phyloP scores from a whole-genome alignment of 2,113 vertebrate species.

The Pteropus alecto region DNA sequence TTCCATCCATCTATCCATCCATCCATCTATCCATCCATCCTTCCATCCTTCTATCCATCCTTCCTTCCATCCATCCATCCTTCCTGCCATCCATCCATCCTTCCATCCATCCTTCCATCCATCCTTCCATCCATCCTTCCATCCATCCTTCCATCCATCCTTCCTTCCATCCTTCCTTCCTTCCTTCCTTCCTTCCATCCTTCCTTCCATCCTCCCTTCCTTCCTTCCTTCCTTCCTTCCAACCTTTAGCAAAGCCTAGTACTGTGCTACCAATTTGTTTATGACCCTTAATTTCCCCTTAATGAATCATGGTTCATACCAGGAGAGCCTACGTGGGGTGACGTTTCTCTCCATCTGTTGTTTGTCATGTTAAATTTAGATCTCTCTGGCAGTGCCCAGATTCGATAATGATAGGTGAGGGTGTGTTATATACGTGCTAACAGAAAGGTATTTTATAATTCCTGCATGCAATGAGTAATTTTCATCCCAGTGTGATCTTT shows the following conservation, averaged over 20 bases:
- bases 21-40: no score
- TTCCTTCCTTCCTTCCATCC: no score
- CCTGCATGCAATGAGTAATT: conserved; percentile 38
- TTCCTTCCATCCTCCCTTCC: rapidly evolving
- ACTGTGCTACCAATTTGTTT: not conserved
- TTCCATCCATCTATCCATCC: no score
- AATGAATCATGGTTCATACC: conserved; percentile 45
- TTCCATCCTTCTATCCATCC: no score
- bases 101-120: no score
- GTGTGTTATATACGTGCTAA: not conserved
- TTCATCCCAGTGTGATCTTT: not conserved
- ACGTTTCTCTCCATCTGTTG: conserved; percentile 54
- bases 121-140: no score
- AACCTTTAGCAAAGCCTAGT: not conserved
- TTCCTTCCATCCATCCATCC: no score
- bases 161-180: no score
- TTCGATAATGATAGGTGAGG: conserved; percentile 28
- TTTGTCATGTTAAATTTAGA: conserved; percentile 65
- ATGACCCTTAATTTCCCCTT: not conserved
- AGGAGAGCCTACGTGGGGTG: not conserved
- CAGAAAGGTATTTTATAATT: conserved; percentile 50
- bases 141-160: no score
- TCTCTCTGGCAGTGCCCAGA: conserved; percentile 32
- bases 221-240: not conserved
- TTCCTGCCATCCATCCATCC: no score